These are phyloP conservation scores for Hoplostethus mediterraneus DNA, from an alignment of 2,797 vertebrate genomes.

Conservation along the genomic window DNA sequence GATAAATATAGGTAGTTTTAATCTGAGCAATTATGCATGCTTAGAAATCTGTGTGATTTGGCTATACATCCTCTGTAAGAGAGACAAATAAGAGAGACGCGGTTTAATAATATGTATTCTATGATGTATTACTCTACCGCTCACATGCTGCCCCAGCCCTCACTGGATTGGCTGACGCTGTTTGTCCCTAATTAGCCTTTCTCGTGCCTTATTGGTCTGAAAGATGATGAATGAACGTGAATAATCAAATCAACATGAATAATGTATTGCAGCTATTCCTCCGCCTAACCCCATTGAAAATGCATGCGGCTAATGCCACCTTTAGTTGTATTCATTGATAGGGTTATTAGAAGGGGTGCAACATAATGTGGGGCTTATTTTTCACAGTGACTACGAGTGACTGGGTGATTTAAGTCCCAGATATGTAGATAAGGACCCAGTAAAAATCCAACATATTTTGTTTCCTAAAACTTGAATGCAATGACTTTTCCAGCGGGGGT, in stretches of 20 bases:
- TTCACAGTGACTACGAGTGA: background rate
- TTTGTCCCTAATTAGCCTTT: slow-evolving; percentile 91
- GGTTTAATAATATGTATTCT: slow-evolving; percentile 69
- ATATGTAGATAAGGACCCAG: background rate
- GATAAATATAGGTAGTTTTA: slow-evolving; percentile 19
- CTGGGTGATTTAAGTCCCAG: background rate
- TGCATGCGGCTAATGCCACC: background rate
- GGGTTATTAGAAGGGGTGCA: background rate
- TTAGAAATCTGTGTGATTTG: background rate
- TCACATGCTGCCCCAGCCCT: slow-evolving; percentile 84
- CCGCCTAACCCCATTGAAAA: background rate
- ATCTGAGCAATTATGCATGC: slow-evolving; percentile 8
- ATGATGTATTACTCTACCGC: slow-evolving; percentile 83
- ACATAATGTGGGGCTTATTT: background rate
- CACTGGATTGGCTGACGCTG: slow-evolving; percentile 81
- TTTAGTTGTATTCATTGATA: background rate
- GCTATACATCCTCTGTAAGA: slow-evolving; percentile 17
- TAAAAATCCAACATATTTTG: no score
- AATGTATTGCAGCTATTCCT: slow-evolving; percentile 71
- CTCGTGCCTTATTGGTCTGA: slow-evolving; percentile 89
- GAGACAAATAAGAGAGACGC: slow-evolving; percentile 75
- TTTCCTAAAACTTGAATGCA: no score
- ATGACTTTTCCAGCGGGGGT: slow-evolving; percentile 83
- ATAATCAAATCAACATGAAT: slow-evolving; percentile 67
- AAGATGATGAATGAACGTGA: slow-evolving; percentile 85